These are phyloP conservation scores for Tachina lurida DNA, from an alignment of 2,888 invertebrate species.

Conservation along the genomic window DNA sequence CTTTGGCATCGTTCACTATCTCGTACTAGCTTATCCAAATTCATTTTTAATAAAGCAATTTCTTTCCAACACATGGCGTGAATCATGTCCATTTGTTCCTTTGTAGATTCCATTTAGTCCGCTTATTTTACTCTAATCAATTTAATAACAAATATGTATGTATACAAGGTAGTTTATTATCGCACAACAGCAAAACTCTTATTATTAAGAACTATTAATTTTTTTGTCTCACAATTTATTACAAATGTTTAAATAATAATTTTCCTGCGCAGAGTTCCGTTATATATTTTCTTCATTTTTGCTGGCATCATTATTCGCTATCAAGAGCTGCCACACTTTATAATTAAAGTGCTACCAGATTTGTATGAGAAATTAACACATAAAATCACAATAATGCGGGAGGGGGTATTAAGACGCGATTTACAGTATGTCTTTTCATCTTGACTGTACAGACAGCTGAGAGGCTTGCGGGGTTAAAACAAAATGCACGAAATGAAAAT, in stretches of 20 bases:
- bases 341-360: neutral
- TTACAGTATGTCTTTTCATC: too few relatives aligned
- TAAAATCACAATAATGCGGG: too few relatives aligned
- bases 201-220: too few relatives aligned
- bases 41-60: slow-evolving; percentile 61
- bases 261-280: slow-evolving; percentile 13
- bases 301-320: too few relatives aligned
- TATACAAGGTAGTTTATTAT: neutral
- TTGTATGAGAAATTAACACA: neutral
- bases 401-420: too few relatives aligned
- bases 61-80: slow-evolving; percentile 70
- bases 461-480: too few relatives aligned
- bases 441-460: too few relatives aligned
- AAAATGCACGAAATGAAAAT: too few relatives aligned
- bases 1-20: slow-evolving; percentile 62
- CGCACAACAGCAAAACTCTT: neutral
- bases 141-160: neutral
- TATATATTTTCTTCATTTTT: neutral
- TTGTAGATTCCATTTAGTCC: slow-evolving; percentile 32
- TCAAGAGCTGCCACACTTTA: neutral
- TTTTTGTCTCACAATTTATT: too few relatives aligned
- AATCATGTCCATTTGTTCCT: slow-evolving; percentile 65
- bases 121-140: neutral
- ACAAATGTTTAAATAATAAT: neutral
- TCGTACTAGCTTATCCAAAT: slow-evolving; percentile 59